Conservation (phyloP, 2,888 invertebrate species). For the Acleris literana region DNA sequence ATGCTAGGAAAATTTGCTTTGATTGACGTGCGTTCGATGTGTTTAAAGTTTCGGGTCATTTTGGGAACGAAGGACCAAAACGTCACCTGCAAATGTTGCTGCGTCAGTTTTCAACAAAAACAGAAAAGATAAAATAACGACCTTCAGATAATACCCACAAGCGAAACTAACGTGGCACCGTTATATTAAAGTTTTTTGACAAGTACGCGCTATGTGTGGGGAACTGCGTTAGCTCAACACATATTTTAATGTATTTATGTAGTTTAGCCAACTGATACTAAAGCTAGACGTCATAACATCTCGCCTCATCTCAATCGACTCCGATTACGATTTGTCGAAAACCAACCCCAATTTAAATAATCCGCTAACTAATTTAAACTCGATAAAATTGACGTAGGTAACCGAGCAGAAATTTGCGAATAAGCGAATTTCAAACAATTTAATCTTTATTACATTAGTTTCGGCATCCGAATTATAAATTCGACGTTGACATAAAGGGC, state of each 20-base stretch:
- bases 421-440: slow-evolving; percentile 28
- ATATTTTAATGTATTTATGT: too few relatives aligned
- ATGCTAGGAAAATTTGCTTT: slow-evolving; percentile 28
- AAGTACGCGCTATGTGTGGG: too few relatives aligned
- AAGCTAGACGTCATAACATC: neutral
- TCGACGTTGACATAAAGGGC: slow-evolving; percentile 74
- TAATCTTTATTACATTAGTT: slow-evolving; percentile 56
- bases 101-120: too few relatives aligned
- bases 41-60: neutral
- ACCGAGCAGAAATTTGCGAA: slow-evolving; percentile 38
- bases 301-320: too few relatives aligned
- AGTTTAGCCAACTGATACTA: neutral
- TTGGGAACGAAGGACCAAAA: too few relatives aligned
- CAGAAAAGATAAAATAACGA: too few relatives aligned
- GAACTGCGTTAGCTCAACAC: too few relatives aligned
- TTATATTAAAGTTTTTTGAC: too few relatives aligned
- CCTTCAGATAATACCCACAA: too few relatives aligned
- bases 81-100: too few relatives aligned
- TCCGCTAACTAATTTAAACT: neutral
- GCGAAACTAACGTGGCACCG: too few relatives aligned
- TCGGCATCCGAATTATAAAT: slow-evolving; percentile 76
- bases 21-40: slow-evolving; percentile 40
- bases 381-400: slow-evolving; percentile 35
- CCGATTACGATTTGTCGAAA: too few relatives aligned
- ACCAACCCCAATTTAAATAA: neutral